phyloP scores from a whole-genome alignment of 2,797 vertebrate genomes.

The Gorsachius magnificus region DNA sequence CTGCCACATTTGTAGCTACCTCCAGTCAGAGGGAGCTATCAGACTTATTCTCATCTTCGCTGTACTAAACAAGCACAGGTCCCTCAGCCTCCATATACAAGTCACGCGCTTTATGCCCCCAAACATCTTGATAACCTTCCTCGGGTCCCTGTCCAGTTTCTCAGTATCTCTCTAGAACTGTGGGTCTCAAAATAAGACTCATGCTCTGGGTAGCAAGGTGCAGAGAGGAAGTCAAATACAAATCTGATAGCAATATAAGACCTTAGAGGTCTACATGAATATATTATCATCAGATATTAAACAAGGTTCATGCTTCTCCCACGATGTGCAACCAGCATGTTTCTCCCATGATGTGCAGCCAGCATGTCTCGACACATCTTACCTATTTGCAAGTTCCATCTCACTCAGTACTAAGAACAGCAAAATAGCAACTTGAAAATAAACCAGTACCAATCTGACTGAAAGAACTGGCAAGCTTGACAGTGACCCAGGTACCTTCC shows the following conservation, averaged over 20 bases:
- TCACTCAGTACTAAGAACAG: neutral
- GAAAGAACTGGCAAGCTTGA: neutral
- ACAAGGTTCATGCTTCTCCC: neutral
- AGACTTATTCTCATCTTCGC: neutral
- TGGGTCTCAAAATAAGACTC: neutral
- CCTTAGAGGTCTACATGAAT: neutral
- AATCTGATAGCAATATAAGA: neutral
- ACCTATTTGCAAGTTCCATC: neutral
- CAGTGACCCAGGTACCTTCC: neutral
- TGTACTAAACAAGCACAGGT: accelerated
- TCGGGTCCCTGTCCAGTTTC: neutral
- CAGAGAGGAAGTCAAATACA: neutral
- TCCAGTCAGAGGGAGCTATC: neutral
- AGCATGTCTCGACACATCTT: neutral
- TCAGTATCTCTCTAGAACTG: neutral
- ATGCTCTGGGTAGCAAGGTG: neutral
- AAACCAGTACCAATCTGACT: neutral
- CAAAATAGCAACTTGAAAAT: neutral
- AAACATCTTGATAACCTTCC: neutral
- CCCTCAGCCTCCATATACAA: accelerated
- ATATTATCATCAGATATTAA: neutral
- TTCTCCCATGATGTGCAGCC: neutral
- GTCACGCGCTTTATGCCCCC: accelerated
- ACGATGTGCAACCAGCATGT: neutral
- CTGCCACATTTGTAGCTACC: neutral